Evolutionary conservation across 92 coral and sea anemone species (phyloP).

Genomic region (Scolanthus callimorphus): DNA sequence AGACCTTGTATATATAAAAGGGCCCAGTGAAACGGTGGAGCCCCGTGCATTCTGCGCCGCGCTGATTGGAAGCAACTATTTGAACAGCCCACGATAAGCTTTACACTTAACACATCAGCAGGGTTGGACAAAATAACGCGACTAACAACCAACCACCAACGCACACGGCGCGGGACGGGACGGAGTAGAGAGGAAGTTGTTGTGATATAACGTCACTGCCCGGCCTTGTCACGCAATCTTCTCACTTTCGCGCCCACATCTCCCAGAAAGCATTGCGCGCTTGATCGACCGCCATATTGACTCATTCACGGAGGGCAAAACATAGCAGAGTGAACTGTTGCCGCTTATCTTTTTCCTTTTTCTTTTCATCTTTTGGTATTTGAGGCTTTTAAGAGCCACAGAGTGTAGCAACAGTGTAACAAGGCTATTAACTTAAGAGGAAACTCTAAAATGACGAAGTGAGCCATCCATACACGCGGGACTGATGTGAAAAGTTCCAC

Average conservation of each 20-base stretch:
- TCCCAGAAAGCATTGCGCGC: conserved; percentile 55
- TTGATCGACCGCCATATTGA: conserved; percentile 71
- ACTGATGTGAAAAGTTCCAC: neutral
- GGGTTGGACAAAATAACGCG: too few relatives aligned
- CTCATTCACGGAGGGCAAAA: conserved; percentile 28
- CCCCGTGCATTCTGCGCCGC: too few relatives aligned
- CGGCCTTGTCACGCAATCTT: too few relatives aligned
- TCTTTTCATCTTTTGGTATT: conserved; percentile 13
- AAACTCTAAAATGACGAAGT: neutral
- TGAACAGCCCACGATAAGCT: too few relatives aligned
- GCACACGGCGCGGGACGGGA: too few relatives aligned
- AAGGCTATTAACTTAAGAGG: neutral
- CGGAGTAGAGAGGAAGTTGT: too few relatives aligned
- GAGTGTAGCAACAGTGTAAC: conserved; percentile 3
- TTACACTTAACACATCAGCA: too few relatives aligned
- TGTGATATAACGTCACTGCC: too few relatives aligned
- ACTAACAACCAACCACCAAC: too few relatives aligned
- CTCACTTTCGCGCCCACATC: conserved; percentile 72
- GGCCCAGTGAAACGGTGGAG: too few relatives aligned
- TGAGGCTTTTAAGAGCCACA: conserved; percentile 9
- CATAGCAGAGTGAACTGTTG: conserved; percentile 29
- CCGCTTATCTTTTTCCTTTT: conserved; percentile 24
- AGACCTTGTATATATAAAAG: too few relatives aligned
- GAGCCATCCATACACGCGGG: neutral
- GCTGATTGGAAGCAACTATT: too few relatives aligned